Conservation (phyloP, 2,113 vertebrate genomes). For the Dasyurus viverrinus region DNA sequence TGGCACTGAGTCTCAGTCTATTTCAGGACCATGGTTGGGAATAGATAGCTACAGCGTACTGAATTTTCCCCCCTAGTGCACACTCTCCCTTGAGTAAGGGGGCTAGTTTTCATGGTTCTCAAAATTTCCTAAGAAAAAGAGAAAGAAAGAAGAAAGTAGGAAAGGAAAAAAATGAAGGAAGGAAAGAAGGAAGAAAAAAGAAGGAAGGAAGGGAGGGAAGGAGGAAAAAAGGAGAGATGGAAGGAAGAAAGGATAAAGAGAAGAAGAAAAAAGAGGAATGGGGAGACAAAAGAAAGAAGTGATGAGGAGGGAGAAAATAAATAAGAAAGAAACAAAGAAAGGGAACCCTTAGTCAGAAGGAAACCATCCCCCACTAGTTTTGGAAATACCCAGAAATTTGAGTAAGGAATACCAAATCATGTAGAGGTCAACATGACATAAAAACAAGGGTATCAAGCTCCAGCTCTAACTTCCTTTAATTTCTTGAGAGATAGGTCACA, state of each 20-base stretch:
- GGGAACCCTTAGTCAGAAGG: neutral
- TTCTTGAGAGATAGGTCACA: neutral
- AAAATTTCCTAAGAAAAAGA: neutral
- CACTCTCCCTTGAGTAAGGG: neutral
- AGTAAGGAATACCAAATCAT: neutral
- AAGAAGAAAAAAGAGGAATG: neutral
- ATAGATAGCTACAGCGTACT: constrained; percentile 38
- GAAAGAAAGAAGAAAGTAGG: neutral
- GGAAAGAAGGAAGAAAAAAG: too few species aligned
- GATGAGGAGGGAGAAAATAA: neutral
- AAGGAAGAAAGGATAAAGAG: too few species aligned
- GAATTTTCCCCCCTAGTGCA: constrained; percentile 3
- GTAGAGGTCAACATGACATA: neutral
- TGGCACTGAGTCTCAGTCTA: constrained; percentile 45
- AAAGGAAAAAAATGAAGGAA: neutral
- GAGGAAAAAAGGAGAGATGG: too few species aligned
- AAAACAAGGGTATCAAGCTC: neutral
- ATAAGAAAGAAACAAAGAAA: neutral
- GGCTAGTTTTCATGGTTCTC: neutral
- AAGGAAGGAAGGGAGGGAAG: too few species aligned
- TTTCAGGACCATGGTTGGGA: constrained; percentile 47
- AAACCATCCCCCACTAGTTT: neutral
- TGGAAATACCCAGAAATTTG: neutral
- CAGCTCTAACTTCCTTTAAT: neutral
- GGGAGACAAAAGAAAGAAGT: neutral